Evolutionary conservation across 2,113 vertebrate species (phyloP).

Genomic region (Sprattus sprattus): DNA sequence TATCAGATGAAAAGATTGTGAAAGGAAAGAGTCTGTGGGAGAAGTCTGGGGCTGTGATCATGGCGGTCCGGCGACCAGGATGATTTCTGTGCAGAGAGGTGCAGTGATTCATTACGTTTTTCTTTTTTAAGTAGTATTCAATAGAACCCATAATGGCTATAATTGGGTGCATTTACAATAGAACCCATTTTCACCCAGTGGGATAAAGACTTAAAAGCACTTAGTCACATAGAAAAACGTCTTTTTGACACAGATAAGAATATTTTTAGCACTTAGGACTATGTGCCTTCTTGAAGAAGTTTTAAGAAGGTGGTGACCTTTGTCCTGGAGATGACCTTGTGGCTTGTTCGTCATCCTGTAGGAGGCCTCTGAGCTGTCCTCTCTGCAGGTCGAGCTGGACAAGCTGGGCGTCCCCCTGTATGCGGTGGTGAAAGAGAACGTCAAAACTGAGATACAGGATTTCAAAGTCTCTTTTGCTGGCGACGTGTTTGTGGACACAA

Average conservation of each 20-base stretch:
- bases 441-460: slow-evolving; percentile 84
- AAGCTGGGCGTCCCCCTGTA: slow-evolving; percentile 87
- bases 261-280: neutral
- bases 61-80: slow-evolving; percentile 93
- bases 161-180: too few relatives aligned
- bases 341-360: slow-evolving; percentile 49
- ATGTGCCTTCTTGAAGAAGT: neutral
- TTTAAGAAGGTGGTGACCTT: neutral
- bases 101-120: neutral
- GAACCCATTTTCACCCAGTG: neutral
- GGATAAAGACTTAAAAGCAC: neutral
- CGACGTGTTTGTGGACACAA: slow-evolving; percentile 87
- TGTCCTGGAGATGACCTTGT: neutral
- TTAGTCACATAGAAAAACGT: neutral
- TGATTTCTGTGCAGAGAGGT: slow-evolving; percentile 99
- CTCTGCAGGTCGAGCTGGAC: slow-evolving; percentile 87
- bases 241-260: neutral
- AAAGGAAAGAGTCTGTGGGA: slow-evolving; percentile 88
- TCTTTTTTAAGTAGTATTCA: neutral
- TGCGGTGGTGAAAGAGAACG: slow-evolving; percentile 89
- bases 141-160: neutral
- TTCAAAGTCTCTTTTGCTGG: slow-evolving; percentile 91
- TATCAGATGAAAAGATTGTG: slow-evolving; percentile 49
- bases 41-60: slow-evolving; percentile 85
- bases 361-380: slow-evolving; percentile 93